These are phyloP conservation scores for Heterodera filipjevi DNA, from an alignment of 2,888 invertebrate species.

Conservation along the genomic window DNA sequence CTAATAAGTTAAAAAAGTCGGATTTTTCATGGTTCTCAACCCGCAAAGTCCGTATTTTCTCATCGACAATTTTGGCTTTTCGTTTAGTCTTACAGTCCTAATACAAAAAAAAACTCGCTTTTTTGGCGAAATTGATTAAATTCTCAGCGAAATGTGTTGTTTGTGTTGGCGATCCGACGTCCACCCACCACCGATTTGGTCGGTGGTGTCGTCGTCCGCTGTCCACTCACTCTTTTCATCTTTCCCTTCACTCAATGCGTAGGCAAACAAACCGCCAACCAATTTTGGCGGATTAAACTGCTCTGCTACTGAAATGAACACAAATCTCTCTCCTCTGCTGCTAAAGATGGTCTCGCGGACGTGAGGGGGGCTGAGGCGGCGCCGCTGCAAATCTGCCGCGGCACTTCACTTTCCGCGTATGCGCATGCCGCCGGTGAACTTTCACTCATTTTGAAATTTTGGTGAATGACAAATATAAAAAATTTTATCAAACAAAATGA, in stretches of 20 bases:
- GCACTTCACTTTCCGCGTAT: background rate
- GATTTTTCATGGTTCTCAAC: no score
- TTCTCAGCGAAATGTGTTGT: background rate
- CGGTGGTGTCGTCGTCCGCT: background rate
- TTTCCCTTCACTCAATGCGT: background rate
- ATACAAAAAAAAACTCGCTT: background rate
- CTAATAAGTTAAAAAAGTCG: no score
- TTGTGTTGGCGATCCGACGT: background rate
- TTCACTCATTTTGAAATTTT: no score
- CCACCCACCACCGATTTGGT: background rate
- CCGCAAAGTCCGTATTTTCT: no score
- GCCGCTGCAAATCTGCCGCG: background rate
- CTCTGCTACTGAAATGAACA: background rate
- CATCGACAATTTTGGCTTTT: no score
- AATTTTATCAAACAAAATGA: background rate
- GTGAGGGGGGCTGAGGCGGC: background rate
- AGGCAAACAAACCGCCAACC: slow-evolving; percentile 1
- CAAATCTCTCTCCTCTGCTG: background rate
- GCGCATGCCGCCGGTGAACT: no score
- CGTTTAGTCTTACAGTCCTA: background rate
- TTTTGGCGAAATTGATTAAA: background rate
- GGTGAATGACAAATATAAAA: background rate
- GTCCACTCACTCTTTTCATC: background rate
- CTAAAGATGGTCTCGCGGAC: background rate
- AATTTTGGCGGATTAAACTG: slow-evolving; percentile 7